A percentile compares a stretch with the other conserved stretches of the same genome.
Evolutionary conservation across 2,113 vertebrate genomes (phyloP).

Genomic region (Condylura cristata): DNA sequence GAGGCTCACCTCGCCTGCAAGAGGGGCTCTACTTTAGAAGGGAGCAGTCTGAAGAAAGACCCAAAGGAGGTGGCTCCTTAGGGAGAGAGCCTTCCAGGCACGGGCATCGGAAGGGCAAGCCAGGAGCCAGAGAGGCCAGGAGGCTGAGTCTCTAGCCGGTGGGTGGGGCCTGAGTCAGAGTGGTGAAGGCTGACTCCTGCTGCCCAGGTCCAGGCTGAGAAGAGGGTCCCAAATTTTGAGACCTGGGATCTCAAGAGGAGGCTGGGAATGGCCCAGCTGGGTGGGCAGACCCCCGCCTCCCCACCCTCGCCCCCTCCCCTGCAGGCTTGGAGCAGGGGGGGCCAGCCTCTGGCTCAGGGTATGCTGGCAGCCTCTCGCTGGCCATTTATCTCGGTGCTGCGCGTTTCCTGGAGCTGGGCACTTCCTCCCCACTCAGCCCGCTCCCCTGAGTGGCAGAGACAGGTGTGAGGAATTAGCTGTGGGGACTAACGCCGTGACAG

Average conservation of each 20-base stretch:
- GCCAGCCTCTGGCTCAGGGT: constrained; percentile 17
- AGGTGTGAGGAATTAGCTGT: constrained; percentile 87
- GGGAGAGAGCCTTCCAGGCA: background rate
- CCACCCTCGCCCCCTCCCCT: background rate
- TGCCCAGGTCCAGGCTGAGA: background rate
- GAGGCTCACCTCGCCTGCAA: background rate
- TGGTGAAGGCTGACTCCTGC: background rate
- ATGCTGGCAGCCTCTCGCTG: constrained; percentile 67
- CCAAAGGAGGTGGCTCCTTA: background rate
- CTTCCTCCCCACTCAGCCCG: constrained; percentile 79
- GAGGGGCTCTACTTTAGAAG: background rate
- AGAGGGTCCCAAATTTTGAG: background rate
- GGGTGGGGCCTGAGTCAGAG: background rate
- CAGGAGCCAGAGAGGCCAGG: background rate
- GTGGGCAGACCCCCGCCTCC: background rate
- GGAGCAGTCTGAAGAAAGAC: background rate
- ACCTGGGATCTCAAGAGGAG: background rate
- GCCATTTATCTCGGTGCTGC: constrained; percentile 80
- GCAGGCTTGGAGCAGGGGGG: background rate
- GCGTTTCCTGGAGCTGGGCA: constrained; percentile 76
- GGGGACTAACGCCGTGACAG: constrained; percentile 81
- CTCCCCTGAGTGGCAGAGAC: constrained; percentile 83
- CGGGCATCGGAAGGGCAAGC: background rate
- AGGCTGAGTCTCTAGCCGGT: background rate
- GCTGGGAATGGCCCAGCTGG: background rate